Conservation (phyloP, 2,888 invertebrate genomes). For the Cataglyphis cursor region DNA sequence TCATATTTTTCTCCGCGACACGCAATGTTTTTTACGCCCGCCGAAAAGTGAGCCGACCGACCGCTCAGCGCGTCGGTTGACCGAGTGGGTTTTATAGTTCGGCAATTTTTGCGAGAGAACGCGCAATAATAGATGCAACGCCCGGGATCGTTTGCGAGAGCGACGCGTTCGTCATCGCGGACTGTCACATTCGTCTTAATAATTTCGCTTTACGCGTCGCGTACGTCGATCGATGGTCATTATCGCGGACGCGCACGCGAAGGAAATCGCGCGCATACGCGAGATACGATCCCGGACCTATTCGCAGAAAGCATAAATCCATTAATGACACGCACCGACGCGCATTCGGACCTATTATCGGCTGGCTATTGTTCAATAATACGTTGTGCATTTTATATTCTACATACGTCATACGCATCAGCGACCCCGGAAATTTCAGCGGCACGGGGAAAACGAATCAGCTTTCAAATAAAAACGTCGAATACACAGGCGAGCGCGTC, state of each 20-base stretch:
- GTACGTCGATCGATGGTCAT: constrained; percentile 42
- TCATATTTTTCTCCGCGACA: constrained; percentile 52
- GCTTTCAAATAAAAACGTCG: constrained; percentile 77
- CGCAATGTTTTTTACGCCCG: constrained; percentile 71
- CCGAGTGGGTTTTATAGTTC: constrained; percentile 72
- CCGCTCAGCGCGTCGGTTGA: constrained; percentile 39
- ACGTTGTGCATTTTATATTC: constrained; percentile 78
- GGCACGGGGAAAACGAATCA: constrained; percentile 69
- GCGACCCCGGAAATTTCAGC: constrained; percentile 72
- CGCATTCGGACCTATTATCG: constrained; percentile 74
- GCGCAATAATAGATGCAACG: constrained; percentile 68
- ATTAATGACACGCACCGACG: constrained; percentile 75
- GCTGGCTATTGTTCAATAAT: constrained; percentile 75
- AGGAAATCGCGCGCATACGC: constrained; percentile 7
- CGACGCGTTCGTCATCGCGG: constrained; percentile 40
- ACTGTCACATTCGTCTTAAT: constrained; percentile 29
- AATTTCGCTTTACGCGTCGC: constrained; percentile 21
- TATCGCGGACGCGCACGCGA: constrained; percentile 13
- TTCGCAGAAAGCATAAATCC: constrained; percentile 56
- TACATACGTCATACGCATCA: constrained; percentile 77
- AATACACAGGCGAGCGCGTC: constrained; percentile 69
- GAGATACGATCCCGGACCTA: background rate
- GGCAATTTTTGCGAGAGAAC: constrained; percentile 76
- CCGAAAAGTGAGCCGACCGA: constrained; percentile 71
- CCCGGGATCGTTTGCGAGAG: constrained; percentile 19